Conservation (phyloP, 2,888 invertebrate genomes). For the Euzetes globulus region DNA sequence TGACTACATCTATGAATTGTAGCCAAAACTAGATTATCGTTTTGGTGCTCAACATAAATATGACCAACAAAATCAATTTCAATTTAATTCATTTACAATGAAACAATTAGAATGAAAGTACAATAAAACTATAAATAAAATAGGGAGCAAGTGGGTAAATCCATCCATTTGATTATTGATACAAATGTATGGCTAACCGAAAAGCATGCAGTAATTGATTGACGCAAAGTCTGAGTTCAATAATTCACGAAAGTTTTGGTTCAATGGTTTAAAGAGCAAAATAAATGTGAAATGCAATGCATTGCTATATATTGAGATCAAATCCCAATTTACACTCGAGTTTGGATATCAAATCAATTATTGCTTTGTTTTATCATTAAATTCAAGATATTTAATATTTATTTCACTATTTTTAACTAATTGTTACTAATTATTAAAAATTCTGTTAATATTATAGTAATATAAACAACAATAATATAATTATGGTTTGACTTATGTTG, state of each 20-base stretch:
- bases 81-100: not conserved
- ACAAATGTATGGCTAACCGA: too few relatives aligned
- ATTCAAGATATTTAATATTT: not conserved
- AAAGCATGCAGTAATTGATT: too few relatives aligned
- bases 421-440: not conserved
- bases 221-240: not conserved
- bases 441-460: too few relatives aligned
- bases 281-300: slow-evolving; percentile 5
- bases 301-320: not conserved
- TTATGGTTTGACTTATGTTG: too few relatives aligned
- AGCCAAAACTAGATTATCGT: slow-evolving; percentile 11
- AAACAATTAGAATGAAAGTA: not conserved
- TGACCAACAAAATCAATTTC: not conserved
- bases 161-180: too few relatives aligned
- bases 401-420: not conserved
- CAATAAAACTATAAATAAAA: not conserved
- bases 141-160: not conserved
- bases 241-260: not conserved
- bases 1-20: slow-evolving; percentile 17
- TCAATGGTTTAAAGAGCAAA: not conserved
- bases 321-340: not conserved
- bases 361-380: not conserved
- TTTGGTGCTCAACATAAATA: not conserved
- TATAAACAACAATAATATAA: too few relatives aligned
- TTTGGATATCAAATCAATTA: not conserved